Percentiles rank a stretch among this genome's conserved stretches.
Conservation (phyloP, 2,888 invertebrate species). For the Celastrina argiolus region DNA sequence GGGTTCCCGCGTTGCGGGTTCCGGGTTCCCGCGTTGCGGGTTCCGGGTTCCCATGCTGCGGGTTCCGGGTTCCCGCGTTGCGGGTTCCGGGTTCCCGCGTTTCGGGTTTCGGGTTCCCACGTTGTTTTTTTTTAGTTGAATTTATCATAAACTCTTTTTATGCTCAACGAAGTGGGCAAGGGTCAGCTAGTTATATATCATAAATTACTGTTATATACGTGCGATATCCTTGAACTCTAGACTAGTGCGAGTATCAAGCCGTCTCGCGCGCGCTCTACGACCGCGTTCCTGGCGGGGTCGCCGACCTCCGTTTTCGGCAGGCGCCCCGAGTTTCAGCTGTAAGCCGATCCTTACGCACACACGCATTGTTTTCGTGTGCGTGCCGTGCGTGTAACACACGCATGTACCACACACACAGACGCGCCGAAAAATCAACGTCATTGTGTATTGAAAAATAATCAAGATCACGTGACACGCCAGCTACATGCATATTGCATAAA, state of each 20-base stretch:
- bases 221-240: slow-evolving; percentile 28
- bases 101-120: too few species aligned
- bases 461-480: slow-evolving; percentile 35
- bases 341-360: slow-evolving; percentile 69
- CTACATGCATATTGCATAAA: slow-evolving; percentile 30
- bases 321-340: slow-evolving; percentile 75
- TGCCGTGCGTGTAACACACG: slow-evolving; percentile 27
- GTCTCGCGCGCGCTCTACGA: slow-evolving; percentile 48
- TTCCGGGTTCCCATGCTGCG: too few species aligned
- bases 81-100: too few species aligned
- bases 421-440: slow-evolving; percentile 51
- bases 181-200: too few species aligned
- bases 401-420: slow-evolving; percentile 28
- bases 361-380: slow-evolving; percentile 30
- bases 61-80: too few species aligned
- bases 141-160: too few species aligned
- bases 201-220: slow-evolving; percentile 16
- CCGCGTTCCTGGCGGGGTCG: slow-evolving; percentile 70
- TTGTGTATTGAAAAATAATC: slow-evolving; percentile 41
- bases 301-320: slow-evolving; percentile 74
- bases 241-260: slow-evolving; percentile 50
- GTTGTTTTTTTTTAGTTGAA: too few species aligned
- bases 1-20: too few species aligned
- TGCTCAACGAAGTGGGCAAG: too few species aligned
- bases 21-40: too few species aligned